phyloP scores from a whole-genome alignment of 2,888 invertebrate species.

The Hirtodrosophila confusa region DNA sequence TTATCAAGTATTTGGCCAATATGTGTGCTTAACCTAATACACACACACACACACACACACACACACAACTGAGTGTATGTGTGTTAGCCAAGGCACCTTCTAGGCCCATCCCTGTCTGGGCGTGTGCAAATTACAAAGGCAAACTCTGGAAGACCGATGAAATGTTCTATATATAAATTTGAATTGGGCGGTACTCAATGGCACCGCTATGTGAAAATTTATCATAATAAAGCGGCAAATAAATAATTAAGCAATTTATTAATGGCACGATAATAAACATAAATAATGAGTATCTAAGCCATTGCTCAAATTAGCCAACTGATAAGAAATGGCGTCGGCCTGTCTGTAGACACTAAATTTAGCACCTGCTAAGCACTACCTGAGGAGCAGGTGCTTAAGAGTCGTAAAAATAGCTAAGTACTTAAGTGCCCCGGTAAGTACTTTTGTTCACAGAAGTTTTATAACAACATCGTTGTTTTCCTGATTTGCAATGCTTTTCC shows the following conservation, averaged over 20 bases:
- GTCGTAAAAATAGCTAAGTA: constrained; percentile 12
- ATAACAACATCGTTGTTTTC: too few relatives aligned
- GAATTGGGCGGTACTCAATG: neutral
- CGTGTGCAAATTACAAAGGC: constrained; percentile 38
- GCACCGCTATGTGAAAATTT: neutral
- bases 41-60: neutral
- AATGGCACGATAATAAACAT: constrained; percentile 19
- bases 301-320: constrained; percentile 3
- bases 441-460: too few relatives aligned
- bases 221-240: constrained; percentile 22
- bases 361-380: constrained; percentile 15
- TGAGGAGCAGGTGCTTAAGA: constrained; percentile 15
- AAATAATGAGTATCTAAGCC: constrained; percentile 15
- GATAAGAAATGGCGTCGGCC: constrained; percentile 46
- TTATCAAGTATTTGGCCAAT: constrained; percentile 38
- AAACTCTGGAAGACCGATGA: constrained; percentile 26
- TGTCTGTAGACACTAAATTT: constrained; percentile 31
- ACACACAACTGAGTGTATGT: neutral
- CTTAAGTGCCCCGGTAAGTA: neutral
- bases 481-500: too few relatives aligned
- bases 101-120: constrained; percentile 4
- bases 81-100: too few relatives aligned
- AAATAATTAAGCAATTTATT: constrained; percentile 37
- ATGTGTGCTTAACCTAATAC: constrained; percentile 3
- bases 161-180: constrained; percentile 16